phyloP scores from a whole-genome alignment of 2,888 invertebrate genomes.

The Lamellibrachia satsuma region DNA sequence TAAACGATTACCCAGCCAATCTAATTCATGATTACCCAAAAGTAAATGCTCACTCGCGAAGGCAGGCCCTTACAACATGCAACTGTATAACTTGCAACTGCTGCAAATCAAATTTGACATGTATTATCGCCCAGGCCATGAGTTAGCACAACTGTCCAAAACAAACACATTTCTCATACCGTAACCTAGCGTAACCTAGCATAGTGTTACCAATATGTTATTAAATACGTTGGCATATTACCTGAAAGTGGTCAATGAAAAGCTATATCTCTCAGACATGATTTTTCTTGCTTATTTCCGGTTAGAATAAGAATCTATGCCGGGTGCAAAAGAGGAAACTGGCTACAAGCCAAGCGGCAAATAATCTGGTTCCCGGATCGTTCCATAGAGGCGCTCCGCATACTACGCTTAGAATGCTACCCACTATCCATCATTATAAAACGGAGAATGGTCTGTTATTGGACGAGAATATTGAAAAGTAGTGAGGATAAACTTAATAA shows the following conservation, averaged over 20 bases:
- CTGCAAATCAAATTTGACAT: not conserved
- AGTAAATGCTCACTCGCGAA: too few species aligned
- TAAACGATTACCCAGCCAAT: too few species aligned
- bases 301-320: not conserved
- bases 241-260: conserved; percentile 90
- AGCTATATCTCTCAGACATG: conserved; percentile 90
- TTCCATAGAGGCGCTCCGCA: too few species aligned
- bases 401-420: too few species aligned
- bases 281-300: not conserved
- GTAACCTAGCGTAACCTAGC: not conserved
- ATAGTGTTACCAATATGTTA: not conserved
- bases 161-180: not conserved
- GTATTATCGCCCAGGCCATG: conserved; percentile 18
- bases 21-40: too few species aligned
- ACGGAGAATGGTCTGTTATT: too few species aligned
- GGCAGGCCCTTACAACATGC: too few species aligned
- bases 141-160: not conserved
- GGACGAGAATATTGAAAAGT: too few species aligned
- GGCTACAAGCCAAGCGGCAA: not conserved
- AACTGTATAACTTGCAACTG: too few species aligned
- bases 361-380: too few species aligned
- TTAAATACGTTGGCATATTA: conserved; percentile 59
- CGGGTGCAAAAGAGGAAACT: not conserved
- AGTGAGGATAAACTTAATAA: too few species aligned
- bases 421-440: too few species aligned